Base-by-base conservation (phyloP, 2,113 vertebrate genomes). In the Abramis brama region DNA sequence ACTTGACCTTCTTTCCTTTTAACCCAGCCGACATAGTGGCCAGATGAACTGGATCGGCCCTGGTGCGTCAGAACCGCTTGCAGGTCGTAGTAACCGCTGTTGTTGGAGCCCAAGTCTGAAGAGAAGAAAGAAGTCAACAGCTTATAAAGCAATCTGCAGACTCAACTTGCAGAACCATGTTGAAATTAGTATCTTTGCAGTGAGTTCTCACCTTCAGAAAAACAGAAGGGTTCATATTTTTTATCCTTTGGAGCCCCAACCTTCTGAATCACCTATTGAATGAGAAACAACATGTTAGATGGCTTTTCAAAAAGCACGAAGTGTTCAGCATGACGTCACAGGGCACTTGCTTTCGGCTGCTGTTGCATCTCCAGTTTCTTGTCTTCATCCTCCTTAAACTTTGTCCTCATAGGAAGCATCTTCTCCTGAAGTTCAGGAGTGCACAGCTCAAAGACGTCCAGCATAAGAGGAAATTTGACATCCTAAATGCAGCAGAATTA, bases 401-500 rank as follows among this genome's bases (percentile, higher is more conserved):
- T 98, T 91, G 97, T 97, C 90, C 98, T 94, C 45, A 96, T 92
- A 2, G 97, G 86, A 76, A 96, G 90, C 98, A 99, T 99, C 90
- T 98, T 99, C 93, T 99, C 97, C 93, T 99, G 98, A 57, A 99
- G 91, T 88, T 97, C 97, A 1, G 95, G 62, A 0, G 98, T 98
- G 90, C 98, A 99, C 60, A 99, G 95, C 91, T 99, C 98, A 39
- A 96, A 99, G 36, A 99, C 96, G 88, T 99, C 98, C 95, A 99
- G 87, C 97, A 99, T 98, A 60, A 99, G 97, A n/a, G 98, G 98
- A 93, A 99, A 99, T 94, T 99, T 99, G 79, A 99, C 98, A 91
- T 99, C 98, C 97, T 99, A 88, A 64, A 60, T 2, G 55, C 80
- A 88, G 27, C 85, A 73, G 59, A 4, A 50, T 33, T 5, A 4